Evolutionary conservation across 2,113 vertebrate species (phyloP), one percentile per base, ranked within the genome.

Genomic region (Himantopus leucocephalus): DNA sequence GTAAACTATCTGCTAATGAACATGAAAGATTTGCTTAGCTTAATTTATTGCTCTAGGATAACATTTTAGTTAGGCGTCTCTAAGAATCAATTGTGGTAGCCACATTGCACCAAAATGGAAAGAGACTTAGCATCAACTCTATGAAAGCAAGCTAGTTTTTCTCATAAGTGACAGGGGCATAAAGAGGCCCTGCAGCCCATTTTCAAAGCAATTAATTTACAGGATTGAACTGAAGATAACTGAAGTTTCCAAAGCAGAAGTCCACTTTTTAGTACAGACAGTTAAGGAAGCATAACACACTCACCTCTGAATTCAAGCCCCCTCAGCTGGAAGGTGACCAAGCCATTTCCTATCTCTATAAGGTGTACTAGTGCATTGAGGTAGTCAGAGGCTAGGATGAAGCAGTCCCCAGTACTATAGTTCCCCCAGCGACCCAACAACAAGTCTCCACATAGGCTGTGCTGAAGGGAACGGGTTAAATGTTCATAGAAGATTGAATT

Each of bases 401-500:
- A 99, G 93, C 99, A 99, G 97, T 99, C 99, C n/a, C 99, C 99
- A 13, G 98, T 99, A 88, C 98, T 98, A 50, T 98, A 99, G 96
- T 98, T 99, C 59, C 99, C 99, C 99, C 99, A 99, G 37, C 99
- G 98, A 53, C 99, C 99, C 72, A 99, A 95, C 18, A 99, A 96
- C 77, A 99, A 96, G 58, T 99, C 99, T 64, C 99, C 99, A 97
- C 99, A 99, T 8, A 99, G 97, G 93, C 99, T 99, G 92, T 99
- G 99, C 94, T 99, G 99, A 63, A 99, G 98, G 41, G 99, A 99
- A 90, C 99, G 98, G 5, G 99, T 99, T 97, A 99, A 97, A 97
- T 99, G 99, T 93, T 99, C 99, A 82, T 99, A 99, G 96, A 99
- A 99, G 95, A 99, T 99, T 52, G 99, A 99, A 98, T 99, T 99